Percentiles rank a stretch among this genome's conserved stretches.
Evolutionary conservation across 2,888 invertebrate genomes (phyloP).

Genomic region (Xylota segnis): DNA sequence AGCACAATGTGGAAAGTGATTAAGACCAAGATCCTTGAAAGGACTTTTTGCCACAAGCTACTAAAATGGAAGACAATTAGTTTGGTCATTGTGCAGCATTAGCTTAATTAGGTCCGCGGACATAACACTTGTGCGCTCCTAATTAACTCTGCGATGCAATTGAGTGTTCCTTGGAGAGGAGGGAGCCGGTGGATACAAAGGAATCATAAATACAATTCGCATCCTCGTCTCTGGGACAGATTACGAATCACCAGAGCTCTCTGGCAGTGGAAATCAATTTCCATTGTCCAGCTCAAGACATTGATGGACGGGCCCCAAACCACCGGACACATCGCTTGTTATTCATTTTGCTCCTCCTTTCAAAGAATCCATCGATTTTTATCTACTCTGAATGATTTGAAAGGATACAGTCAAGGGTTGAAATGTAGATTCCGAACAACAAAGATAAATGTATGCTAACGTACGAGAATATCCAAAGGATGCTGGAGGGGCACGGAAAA

Average conservation of each 20-base stretch:
- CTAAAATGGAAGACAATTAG: constrained; percentile 39
- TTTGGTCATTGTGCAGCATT: constrained; percentile 57
- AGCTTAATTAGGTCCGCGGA: constrained; percentile 62
- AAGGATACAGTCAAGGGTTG: constrained; percentile 58
- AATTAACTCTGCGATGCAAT: constrained; percentile 37
- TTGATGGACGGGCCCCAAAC: constrained; percentile 39
- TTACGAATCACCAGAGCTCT: neutral
- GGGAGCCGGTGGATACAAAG: neutral
- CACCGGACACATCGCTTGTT: neutral
- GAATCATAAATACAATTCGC: neutral
- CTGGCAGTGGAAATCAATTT: constrained; percentile 19
- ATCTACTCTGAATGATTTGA: constrained; percentile 40
- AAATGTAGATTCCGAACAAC: constrained; percentile 46
- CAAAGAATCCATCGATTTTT: constrained; percentile 34
- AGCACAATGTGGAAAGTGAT: constrained; percentile 71
- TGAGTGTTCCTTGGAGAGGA: too few relatives aligned
- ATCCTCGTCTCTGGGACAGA: neutral
- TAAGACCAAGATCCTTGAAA: constrained; percentile 58
- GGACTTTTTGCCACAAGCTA: neutral
- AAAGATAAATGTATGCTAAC: constrained; percentile 57
- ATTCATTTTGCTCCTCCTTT: constrained; percentile 13
- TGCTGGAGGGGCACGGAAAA: neutral
- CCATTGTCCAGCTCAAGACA: neutral
- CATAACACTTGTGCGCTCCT: constrained; percentile 53
- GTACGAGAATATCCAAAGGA: constrained; percentile 1